phyloP scores from a whole-genome alignment of 2,113 vertebrate species.

The Gymnarchus niloticus region DNA sequence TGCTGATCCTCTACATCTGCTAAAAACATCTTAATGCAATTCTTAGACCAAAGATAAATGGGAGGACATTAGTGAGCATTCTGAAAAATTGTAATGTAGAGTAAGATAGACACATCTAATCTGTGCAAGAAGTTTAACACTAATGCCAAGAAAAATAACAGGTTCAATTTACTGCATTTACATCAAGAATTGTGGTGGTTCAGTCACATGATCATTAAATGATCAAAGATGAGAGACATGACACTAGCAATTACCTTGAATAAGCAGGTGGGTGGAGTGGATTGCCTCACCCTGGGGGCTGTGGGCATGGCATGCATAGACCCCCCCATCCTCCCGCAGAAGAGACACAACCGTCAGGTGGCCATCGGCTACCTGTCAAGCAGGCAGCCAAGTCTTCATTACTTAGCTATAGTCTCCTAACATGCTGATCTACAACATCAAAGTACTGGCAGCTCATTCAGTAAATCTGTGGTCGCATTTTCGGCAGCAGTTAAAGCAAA shows the following conservation, averaged over 20 bases:
- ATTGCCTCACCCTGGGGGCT: constrained; percentile 95
- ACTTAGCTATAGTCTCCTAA: background rate
- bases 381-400: background rate
- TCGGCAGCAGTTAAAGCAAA: constrained; percentile 7
- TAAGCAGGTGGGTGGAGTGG: constrained; percentile 89
- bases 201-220: too few relatives aligned
- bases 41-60: too few relatives aligned
- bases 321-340: constrained; percentile 85
- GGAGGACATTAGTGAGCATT: too few relatives aligned
- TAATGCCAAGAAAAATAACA: background rate
- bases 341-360: constrained; percentile 82
- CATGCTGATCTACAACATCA: background rate
- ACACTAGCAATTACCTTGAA: constrained; percentile 74
- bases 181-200: background rate
- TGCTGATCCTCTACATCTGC: background rate
- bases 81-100: background rate
- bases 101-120: background rate
- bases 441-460: background rate
- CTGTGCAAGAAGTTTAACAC: too few relatives aligned
- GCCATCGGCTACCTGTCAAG: constrained; percentile 77
- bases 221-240: too few relatives aligned
- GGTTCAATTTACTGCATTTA: background rate
- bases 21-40: too few relatives aligned
- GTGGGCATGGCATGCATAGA: constrained; percentile 91
- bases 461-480: background rate